Evolutionary conservation across 2,113 vertebrate species (phyloP).

Genomic region (Thunnus maccoyii): DNA sequence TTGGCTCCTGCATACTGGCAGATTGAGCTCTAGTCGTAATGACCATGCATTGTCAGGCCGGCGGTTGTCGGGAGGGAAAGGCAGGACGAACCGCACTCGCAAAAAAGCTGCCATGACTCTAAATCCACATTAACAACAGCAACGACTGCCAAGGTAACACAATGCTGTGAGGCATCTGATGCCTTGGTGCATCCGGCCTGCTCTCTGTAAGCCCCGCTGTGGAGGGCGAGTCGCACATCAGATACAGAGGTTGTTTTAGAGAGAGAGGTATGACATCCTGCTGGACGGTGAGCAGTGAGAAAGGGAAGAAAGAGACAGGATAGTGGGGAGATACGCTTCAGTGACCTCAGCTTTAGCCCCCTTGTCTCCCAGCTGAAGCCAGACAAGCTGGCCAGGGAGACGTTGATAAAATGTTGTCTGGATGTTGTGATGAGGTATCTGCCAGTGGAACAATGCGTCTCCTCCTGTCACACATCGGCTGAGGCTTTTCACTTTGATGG

Average conservation of each 20-base stretch:
- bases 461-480: constrained; percentile 28
- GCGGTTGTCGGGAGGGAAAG: constrained; percentile 22
- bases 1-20: constrained; percentile 51
- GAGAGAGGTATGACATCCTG: constrained; percentile 10
- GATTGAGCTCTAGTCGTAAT: constrained; percentile 66
- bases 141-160: constrained; percentile 52
- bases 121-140: constrained; percentile 60
- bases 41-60: constrained; percentile 59
- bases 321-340: constrained; percentile 1
- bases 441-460: background rate
- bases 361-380: background rate
- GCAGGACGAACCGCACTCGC: constrained; percentile 35
- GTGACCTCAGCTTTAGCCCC: background rate
- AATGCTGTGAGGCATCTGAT: constrained; percentile 42
- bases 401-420: constrained; percentile 3
- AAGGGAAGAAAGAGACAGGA: background rate
- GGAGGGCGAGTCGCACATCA: background rate
- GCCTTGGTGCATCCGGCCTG: constrained; percentile 3
- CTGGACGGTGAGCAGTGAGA: background rate
- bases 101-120: constrained; percentile 45
- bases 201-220: constrained; percentile 11
- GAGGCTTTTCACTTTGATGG: constrained; percentile 23
- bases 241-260: constrained; percentile 6
- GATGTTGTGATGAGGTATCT: background rate
- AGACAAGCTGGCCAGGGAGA: background rate